phyloP scores from a whole-genome alignment of 1,140 invertebrate genomes.

The Pectinophora gossypiella region DNA sequence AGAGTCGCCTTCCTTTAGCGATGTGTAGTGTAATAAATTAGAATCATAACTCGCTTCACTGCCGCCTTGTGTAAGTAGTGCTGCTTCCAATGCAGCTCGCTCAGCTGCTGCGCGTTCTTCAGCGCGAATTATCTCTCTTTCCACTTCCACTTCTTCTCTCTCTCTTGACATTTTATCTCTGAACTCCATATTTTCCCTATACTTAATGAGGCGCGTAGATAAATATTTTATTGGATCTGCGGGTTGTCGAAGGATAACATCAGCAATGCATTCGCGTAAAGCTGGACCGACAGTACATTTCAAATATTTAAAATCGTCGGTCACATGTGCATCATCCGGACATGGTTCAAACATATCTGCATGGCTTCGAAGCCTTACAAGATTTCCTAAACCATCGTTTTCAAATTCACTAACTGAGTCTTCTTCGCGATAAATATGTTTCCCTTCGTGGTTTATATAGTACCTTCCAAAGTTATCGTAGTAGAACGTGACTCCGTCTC shows the following conservation, averaged over 20 bases:
- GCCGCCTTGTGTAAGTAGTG: constrained; percentile 32
- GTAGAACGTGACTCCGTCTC: constrained; percentile 48
- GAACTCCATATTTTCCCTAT: constrained; percentile 57
- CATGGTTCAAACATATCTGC: constrained; percentile 54
- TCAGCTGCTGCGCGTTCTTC: constrained; percentile 51
- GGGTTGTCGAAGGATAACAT: constrained; percentile 52
- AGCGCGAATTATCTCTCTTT: constrained; percentile 47
- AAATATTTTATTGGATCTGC: constrained; percentile 61
- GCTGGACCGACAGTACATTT: constrained; percentile 53
- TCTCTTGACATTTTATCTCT: constrained; percentile 46
- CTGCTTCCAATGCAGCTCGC: constrained; percentile 41
- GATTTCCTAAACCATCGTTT: constrained; percentile 63
- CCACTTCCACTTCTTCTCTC: constrained; percentile 44
- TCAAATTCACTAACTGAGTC: constrained; percentile 62
- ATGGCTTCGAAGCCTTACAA: constrained; percentile 60
- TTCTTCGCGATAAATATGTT: constrained; percentile 59
- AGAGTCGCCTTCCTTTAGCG: constrained; percentile 31
- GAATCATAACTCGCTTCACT: constrained; percentile 61
- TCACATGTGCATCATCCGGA: constrained; percentile 49
- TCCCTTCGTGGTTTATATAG: constrained; percentile 51
- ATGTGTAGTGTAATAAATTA: constrained; percentile 50
- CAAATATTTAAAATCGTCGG: constrained; percentile 62
- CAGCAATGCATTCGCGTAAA: constrained; percentile 51
- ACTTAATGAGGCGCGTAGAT: constrained; percentile 44
- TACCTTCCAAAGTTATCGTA: constrained; percentile 63